Base-by-base conservation (phyloP, 2,797 vertebrate species). In the Astyanax mexicanus region DNA sequence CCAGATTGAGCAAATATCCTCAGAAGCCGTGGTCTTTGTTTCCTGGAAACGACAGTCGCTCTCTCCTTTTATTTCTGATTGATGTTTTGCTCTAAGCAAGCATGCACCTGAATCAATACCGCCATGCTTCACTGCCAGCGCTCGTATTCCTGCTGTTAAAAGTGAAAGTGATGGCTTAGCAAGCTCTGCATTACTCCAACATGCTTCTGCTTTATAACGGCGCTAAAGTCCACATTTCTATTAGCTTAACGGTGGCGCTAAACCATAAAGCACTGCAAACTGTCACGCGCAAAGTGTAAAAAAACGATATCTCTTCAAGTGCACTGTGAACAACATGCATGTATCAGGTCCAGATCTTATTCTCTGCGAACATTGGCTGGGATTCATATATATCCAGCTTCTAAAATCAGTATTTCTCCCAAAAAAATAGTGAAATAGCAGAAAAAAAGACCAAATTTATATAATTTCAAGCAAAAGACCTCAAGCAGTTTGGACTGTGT, bases 61-160 rank as follows among this genome's bases (percentile, higher is more conserved):
- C 15, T 38, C 23, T 51, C 6, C 51, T 64, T 69, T 62, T 75
- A 7, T 44, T 64, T 64, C 64, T 83, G 79, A 82, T 80, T 32
- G 73, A 84, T 84, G 49, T 51, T 75, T 78, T 52, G 62, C 60
- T 45, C 25, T 72, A 74, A 79, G 84, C 42, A 38, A 49, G 6
- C 13, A 42, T 81, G 74, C 51, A 66, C 58, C 49, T 67, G 52
- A 72, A 77, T 85, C 78, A 75, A 80, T 81, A 73, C 35, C 40
- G 35, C 73, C 44, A 37, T 74, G 40, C 82, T 73, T 79, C 65
- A 73, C 42, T 44, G 66, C 75, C 13, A 23, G 21, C 42, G 51
- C 69, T 74, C 68, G 37, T 74, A 13, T 49, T 57, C 65, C 40
- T 55, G 27, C 37, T 51, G 51, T 60, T 51, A n/a, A 21, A 25